Evolutionary conservation across 2,797 vertebrate genomes (phyloP), one percentile per base, ranked within the genome.

Genomic region (Pteronotus mesoamericanus): DNA sequence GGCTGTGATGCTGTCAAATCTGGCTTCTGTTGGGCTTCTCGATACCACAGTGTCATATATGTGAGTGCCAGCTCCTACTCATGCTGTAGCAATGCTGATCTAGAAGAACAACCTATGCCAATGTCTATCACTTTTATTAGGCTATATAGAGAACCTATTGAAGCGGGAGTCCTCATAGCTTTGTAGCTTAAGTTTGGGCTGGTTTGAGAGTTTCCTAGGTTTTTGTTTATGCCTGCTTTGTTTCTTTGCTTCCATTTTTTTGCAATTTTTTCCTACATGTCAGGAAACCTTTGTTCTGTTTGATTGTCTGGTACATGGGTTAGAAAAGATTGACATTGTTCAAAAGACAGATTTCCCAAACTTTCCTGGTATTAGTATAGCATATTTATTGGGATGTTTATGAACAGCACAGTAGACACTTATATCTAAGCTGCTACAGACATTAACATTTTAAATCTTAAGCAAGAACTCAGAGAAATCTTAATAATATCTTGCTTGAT

Each of bases 11-110:
- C 85, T 91, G 24, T 94, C 83, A 93, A 96, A 79, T 87, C 95
- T 96, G 71, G 37, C 39, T 90, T 93, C 87, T 97, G 71, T 53
- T 93, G 85, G 79, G 64, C 91, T 95, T 88, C 94, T 95, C 86
- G 72, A 95, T 95, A 29, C 42, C 84, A 14, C 21, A 39, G 80
- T 86, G 42, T 48, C 69, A 84, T 83, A 44, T 24, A n/a, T 15
- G 26, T 42, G 48, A 51, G 24, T 92, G 83, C 29, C 57, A 96
- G 74, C 61, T 90, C 86, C 82, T 34, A 55, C 14, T 32, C 80
- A 55, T 68, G 39, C 12, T 69, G 12, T 71, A 71, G 22, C 57
- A 29, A 4, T 93, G 84, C 90, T 91, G 53, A 74, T 59, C 18
- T 34, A 64, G 57, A 21, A 84, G 51, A 89, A 26, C 37, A 95